Base-by-base conservation (phyloP, 2,797 vertebrate species). In the Gallinago solitaria region DNA sequence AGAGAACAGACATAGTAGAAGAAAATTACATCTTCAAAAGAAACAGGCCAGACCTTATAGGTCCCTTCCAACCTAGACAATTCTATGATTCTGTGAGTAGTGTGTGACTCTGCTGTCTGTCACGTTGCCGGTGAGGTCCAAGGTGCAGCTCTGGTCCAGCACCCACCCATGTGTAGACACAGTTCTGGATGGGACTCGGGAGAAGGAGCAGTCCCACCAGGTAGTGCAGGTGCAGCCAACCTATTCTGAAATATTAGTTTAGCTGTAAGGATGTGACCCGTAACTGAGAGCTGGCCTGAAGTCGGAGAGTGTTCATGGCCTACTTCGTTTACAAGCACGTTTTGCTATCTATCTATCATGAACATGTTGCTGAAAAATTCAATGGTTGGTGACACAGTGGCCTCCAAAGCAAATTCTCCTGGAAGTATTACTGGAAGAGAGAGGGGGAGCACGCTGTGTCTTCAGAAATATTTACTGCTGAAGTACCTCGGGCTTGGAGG, bases 21-120 rank as follows among this genome's bases (percentile, higher is more conserved):
- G 67, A 87, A 76, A 92, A 59, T 16, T 56, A 6, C 5, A 7
- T 20, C 39, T 48, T 16, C 12, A 84, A 79, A 76, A 7, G 32
- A 53, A 81, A 74, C 9, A 30, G 41, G 9, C 7, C 15, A 6
- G 25, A 35, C 6, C 3, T 79, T 50, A 35, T 8, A 12, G 41
- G 16, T 41, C 7, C 16, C 16, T 41, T 41, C 41, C 41, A 41
- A 41, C 41, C 41, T 41, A 41, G 41, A 41, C 41, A 41, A 41
- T 41, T 41, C 41, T 15, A 35, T 43, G 41, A 43, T 43, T 43
- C 41, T 41, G 15, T 41, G 24, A 48, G 35, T 24, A 73, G 24
- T 3, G 8, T 1, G 0, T 33, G 16, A 16, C 33, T 43, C 16
- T 11, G 19, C n/a, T 47, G 6, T 35, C 39, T n/a, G n/a, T 48